These are phyloP conservation scores for Heterotis niloticus DNA, from an alignment of 2,113 vertebrate genomes.

Conservation along the genomic window DNA sequence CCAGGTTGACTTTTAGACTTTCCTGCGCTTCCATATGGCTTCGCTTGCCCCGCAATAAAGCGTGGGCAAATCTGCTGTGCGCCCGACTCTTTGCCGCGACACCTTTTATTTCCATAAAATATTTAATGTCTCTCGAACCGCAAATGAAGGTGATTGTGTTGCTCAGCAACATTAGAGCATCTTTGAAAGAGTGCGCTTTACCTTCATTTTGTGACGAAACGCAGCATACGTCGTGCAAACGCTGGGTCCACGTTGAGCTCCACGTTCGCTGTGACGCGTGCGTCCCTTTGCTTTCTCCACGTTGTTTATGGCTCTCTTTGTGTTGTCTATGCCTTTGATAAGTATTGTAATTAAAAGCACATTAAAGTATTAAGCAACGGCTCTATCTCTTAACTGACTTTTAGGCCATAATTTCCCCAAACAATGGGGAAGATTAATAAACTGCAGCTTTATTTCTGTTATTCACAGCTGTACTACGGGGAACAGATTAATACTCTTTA, in stretches of 20 bases:
- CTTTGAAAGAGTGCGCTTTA: background rate
- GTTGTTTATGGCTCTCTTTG: conserved; percentile 68
- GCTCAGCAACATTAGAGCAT: background rate
- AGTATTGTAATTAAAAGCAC: conserved; percentile 62
- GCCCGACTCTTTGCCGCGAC: too few relatives aligned
- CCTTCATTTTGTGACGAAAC: conserved; percentile 24
- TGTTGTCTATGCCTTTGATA: conserved; percentile 58
- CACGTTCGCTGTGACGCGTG: conserved; percentile 62
- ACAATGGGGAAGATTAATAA: conserved; percentile 74
- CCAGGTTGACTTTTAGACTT: conserved; percentile 2
- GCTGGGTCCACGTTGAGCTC: conserved; percentile 64
- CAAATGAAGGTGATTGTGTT: background rate
- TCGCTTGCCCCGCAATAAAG: background rate
- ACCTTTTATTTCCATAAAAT: too few relatives aligned
- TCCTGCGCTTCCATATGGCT: background rate
- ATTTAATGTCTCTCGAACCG: background rate
- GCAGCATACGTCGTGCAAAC: conserved; percentile 41
- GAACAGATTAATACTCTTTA: conserved; percentile 80
- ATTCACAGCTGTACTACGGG: conserved; percentile 67
- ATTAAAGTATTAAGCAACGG: conserved; percentile 72
- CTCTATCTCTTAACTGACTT: conserved; percentile 74
- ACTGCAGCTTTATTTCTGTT: conserved; percentile 72
- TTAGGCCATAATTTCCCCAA: conserved; percentile 68
- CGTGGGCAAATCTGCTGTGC: too few relatives aligned
- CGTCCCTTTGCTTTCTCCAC: conserved; percentile 57